phyloP scores from a whole-genome alignment of 2,113 vertebrate genomes.

The Saimiri boliviensis region DNA sequence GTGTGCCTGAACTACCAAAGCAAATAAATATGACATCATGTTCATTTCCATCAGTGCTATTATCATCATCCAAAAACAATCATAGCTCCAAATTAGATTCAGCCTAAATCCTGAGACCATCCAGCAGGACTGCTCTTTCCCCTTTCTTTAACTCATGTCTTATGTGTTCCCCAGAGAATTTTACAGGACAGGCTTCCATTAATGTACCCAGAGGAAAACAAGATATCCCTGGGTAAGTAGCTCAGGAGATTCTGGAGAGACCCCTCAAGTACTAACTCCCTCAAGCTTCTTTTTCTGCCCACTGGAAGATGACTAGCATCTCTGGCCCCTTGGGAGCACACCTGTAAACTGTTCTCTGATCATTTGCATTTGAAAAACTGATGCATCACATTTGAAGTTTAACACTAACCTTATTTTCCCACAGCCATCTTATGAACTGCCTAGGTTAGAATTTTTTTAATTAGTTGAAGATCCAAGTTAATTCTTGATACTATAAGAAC shows the following conservation, averaged over 20 bases:
- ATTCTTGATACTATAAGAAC: neutral
- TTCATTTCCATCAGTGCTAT: neutral
- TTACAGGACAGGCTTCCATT: neutral
- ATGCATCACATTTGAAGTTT: neutral
- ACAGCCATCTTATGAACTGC: neutral
- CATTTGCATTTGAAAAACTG: neutral
- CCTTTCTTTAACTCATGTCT: neutral
- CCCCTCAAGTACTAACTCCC: neutral
- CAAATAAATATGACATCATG: constrained; percentile 54
- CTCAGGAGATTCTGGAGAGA: neutral
- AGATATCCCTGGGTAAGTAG: accelerated
- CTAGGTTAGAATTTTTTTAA: neutral
- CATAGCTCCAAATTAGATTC: constrained; percentile 39
- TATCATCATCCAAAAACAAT: neutral
- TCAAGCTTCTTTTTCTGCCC: neutral
- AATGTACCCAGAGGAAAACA: neutral
- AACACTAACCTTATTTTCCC: neutral
- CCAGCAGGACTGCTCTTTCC: neutral
- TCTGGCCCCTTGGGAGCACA: neutral
- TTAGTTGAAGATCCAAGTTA: neutral
- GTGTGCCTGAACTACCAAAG: constrained; percentile 43
- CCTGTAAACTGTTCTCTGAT: neutral
- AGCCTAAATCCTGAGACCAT: constrained; percentile 17
- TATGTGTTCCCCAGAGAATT: neutral
- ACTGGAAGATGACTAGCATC: neutral